Base-by-base conservation (phyloP, 2,888 invertebrate species). In the Pristionchus fissidentatus region DNA sequence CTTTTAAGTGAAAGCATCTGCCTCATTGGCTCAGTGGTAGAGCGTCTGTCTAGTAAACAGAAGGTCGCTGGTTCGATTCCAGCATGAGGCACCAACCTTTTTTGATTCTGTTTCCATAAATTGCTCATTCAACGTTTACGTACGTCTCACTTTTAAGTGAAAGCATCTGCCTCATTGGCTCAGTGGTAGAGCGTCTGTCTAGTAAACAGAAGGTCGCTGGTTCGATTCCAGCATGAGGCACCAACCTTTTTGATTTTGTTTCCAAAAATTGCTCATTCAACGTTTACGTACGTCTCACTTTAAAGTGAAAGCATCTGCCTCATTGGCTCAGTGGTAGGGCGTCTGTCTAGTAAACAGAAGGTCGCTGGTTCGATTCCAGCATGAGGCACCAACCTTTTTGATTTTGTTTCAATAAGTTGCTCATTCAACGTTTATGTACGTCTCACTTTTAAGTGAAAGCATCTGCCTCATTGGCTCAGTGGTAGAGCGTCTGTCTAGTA, bases 291-390 rank as follows among this genome's bases (percentile, higher is more conserved):
- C 41, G 29, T 41, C 70, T 15, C 3, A 19, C 10, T 41, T 70
- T 41, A 32, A 0, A 70, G 26, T n/a, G 5, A 22, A 66, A 66
- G 1, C n/a, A 41, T 66, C 66, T 26, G 87, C 87, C 87, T 87
- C 87, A 87, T 87, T 87, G 87, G 87, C 87, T 87, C 87, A 87
- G 87, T 82, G 87, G 87, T 86, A 88, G 88, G 88, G 88, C 88
- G 88, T 88, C 88, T 88, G 88, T 88, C 88, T 88, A 89, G 88
- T 88, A 88, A 88, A 88, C 88, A 88, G 88, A 88, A 88, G 88
- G 88, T 88, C 88, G 87, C 88, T 87, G 88, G 89, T 89, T 89
- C 89, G 87, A 89, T 89, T 89, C 89, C 88, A 88, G 87, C 88
- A 88, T 89, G 85, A 86, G 87, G 87, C 87, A 87, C 81, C 57